Evolutionary conservation across 2,888 invertebrate genomes (phyloP).

Genomic region (Drosophila borealis): DNA sequence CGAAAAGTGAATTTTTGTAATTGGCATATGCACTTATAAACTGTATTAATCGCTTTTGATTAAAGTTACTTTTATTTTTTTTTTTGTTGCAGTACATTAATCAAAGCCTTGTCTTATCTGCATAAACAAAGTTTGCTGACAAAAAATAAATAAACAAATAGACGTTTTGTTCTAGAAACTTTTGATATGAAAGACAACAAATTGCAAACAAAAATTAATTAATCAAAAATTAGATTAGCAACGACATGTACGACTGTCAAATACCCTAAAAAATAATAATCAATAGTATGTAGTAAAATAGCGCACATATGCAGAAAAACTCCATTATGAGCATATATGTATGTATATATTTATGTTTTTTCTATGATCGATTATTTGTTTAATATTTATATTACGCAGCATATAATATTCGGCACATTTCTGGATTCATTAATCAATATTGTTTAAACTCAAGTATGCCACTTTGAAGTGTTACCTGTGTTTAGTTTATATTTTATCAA

Average conservation of each 20-base stretch:
- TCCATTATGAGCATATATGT: too few relatives aligned
- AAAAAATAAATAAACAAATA: conserved; percentile 19
- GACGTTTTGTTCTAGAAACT: conserved; percentile 5
- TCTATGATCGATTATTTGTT: too few relatives aligned
- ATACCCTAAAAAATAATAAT: conserved; percentile 3
- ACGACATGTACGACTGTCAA: not conserved
- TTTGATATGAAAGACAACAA: conserved; percentile 2
- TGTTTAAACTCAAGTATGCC: not conserved
- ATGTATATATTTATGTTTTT: too few relatives aligned
- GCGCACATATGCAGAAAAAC: too few relatives aligned
- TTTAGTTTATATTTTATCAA: conserved; percentile 35
- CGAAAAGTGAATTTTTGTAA: not conserved
- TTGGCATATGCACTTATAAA: too few relatives aligned
- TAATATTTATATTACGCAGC: too few relatives aligned
- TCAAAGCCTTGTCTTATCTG: conserved; percentile 24
- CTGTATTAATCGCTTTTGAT: not conserved
- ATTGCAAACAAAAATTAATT: conserved; percentile 10
- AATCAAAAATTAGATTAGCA: not conserved
- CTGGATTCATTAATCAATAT: conserved; percentile 9
- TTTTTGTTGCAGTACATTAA: not conserved
- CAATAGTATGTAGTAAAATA: not conserved
- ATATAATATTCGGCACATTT: too few relatives aligned
- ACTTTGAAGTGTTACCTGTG: conserved; percentile 14
- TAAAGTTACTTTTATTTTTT: too few relatives aligned
- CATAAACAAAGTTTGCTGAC: conserved; percentile 17